Conservation (phyloP, 2,113 vertebrate species). For the Pluvianellus socialis region DNA sequence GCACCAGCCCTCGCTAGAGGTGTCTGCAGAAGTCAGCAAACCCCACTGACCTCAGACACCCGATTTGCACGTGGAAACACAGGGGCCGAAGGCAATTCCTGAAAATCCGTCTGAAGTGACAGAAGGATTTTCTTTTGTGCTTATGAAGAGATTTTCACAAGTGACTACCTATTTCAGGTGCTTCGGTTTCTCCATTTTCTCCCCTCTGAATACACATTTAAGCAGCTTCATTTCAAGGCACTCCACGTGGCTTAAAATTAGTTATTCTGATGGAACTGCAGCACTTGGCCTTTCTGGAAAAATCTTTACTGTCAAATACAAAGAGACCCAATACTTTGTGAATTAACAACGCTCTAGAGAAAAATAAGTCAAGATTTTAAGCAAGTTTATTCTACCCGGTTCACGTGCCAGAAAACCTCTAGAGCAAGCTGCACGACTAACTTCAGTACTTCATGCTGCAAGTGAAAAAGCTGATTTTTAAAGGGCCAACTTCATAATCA, state of each 20-base stretch:
- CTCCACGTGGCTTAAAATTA: neutral
- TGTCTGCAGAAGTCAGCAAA: neutral
- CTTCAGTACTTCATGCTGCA: neutral
- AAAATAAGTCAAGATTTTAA: neutral
- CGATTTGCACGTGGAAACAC: neutral
- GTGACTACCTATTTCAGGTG: neutral
- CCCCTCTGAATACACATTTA: neutral
- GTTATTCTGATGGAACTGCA: neutral
- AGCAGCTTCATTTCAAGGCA: neutral
- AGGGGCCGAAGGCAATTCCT: neutral
- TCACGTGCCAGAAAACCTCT: neutral
- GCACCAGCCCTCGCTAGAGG: neutral
- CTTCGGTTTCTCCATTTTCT: neutral
- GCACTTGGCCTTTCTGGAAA: neutral
- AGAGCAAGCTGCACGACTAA: neutral
- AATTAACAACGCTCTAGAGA: neutral
- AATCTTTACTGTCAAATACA: neutral
- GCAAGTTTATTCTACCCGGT: neutral
- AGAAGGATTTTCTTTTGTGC: neutral
- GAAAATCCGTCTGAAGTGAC: neutral
- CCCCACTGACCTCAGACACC: accelerated
- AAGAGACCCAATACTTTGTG: too few species aligned
- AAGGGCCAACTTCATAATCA: neutral
- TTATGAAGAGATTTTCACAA: neutral
- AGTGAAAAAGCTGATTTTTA: neutral